Base-by-base conservation (phyloP, 64 coral and sea anemone genomes). In the Anthopleura sola region DNA sequence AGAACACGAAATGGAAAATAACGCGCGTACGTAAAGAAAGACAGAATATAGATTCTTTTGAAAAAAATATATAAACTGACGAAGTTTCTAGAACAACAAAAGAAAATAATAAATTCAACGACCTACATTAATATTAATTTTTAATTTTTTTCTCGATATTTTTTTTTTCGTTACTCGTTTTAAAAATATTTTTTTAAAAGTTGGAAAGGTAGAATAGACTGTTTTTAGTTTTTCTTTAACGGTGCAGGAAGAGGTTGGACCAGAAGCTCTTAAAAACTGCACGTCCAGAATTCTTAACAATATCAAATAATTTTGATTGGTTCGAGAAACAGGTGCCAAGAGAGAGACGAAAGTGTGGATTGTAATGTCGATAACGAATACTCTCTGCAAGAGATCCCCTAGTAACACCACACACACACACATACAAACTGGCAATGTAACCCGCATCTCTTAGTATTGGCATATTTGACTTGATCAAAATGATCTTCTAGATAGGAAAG, bases 1-100 rank as follows among this genome's bases (percentile, higher is more conserved):
- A 48, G 37, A 23, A 79, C 36, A 48, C 76, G 76, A 44, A 48
- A 79, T 37, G 19, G 36, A 79, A 79, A 79, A 79, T 44, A 44
- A 79, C 76, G 66, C 66, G 66, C 11, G 11, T n/a, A 71, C 66
- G 26, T 32, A 32, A 29, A 71, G 34, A 71, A 71, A 71, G 11
- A 32, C n/a, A 29, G 28, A 34, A 71, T 14, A 71, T 15, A 71
- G n/a, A 32, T 2, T 11, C n/a, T 31, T 28, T 71, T 71, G n/a
- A 32, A 31, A 71, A 34, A 66, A 31, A 9, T 71, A 71, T 71
- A 71, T 71, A 71, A 71, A 71, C 66, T 71, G 12, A 71, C 13
- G 66, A 71, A 34, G 11, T 15, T 71, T 32, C 28, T 5, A 71
- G 66, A 29, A 31, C 66, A 71, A 34, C 12, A 4, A 20, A 71